phyloP scores from a whole-genome alignment of 1,140 invertebrate species.

The Drosophila melanica region DNA sequence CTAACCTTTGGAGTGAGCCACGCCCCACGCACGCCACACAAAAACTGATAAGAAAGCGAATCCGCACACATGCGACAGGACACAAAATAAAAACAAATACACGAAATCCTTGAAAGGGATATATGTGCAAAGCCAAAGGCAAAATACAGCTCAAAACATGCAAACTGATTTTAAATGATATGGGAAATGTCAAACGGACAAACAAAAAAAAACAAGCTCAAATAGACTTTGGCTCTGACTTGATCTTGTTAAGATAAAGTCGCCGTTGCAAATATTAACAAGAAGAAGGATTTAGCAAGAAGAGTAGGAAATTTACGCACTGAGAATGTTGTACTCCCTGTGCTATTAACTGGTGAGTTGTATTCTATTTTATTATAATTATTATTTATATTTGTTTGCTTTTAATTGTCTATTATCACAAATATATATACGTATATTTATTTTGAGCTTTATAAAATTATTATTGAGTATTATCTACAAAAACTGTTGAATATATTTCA shows the following conservation, averaged over 20 bases:
- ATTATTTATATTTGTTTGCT: too few relatives aligned
- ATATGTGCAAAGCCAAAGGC: constrained; percentile 30
- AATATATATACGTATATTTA: too few relatives aligned
- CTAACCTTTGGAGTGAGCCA: not conserved
- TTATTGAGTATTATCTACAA: too few relatives aligned
- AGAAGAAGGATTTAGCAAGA: constrained; percentile 32
- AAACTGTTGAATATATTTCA: too few relatives aligned
- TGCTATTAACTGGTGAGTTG: too few relatives aligned
- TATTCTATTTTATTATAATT: too few relatives aligned
- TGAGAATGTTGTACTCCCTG: too few relatives aligned
- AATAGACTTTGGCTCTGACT: constrained; percentile 22
- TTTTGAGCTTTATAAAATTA: too few relatives aligned
- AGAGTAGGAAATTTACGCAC: not conserved
- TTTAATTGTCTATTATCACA: too few relatives aligned
- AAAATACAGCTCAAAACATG: constrained; percentile 61
- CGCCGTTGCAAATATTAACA: constrained; percentile 57
- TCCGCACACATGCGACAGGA: constrained; percentile 51
- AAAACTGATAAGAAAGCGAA: constrained; percentile 66
- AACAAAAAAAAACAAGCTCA: not conserved
- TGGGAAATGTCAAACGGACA: constrained; percentile 53
- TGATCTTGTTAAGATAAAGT: constrained; percentile 74
- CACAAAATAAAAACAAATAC: constrained; percentile 32
- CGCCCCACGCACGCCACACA: constrained; percentile 17
- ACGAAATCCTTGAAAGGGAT: constrained; percentile 9
- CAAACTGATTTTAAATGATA: constrained; percentile 75